phyloP scores from a whole-genome alignment of 2,888 invertebrate genomes.

The Miltochrista miniata region DNA sequence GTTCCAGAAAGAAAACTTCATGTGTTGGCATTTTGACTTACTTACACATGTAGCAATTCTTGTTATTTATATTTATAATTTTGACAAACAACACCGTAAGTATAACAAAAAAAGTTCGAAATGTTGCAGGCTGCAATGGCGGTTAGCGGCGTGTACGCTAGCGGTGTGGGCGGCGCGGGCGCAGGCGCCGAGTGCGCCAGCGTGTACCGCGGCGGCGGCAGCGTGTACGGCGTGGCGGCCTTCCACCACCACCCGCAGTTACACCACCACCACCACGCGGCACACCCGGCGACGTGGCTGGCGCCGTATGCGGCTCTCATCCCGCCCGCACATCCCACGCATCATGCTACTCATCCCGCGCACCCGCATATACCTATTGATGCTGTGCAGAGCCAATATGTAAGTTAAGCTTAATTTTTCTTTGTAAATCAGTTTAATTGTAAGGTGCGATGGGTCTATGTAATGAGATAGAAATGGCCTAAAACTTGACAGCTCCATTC shows the following conservation, averaged over 20 bases:
- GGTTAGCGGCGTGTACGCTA: constrained; percentile 73
- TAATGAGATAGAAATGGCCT: too few species aligned
- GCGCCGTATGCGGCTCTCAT: constrained; percentile 75
- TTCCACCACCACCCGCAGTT: constrained; percentile 75
- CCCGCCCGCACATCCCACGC: constrained; percentile 68
- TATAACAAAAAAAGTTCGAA: constrained; percentile 19
- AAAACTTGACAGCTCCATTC: too few species aligned
- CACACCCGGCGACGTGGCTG: constrained; percentile 73
- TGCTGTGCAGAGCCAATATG: constrained; percentile 80
- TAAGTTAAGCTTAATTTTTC: constrained; percentile 45
- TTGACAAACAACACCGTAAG: neutral
- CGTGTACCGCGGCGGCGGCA: constrained; percentile 72
- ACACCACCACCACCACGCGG: constrained; percentile 73
- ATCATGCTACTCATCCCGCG: constrained; percentile 66
- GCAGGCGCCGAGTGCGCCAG: constrained; percentile 70
- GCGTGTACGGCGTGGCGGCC: constrained; percentile 75
- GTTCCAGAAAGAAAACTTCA: too few species aligned
- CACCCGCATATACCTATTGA: constrained; percentile 77
- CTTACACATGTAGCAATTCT: too few species aligned
- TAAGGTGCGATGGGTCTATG: too few species aligned
- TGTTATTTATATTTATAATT: too few species aligned
- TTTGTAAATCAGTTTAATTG: neutral
- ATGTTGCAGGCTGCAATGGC: constrained; percentile 68
- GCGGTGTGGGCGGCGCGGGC: constrained; percentile 63
- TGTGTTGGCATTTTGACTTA: too few species aligned